Evolutionary conservation across 2,113 vertebrate genomes (phyloP), one percentile per base, ranked within the genome.

Genomic region (Chaetura pelagica): DNA sequence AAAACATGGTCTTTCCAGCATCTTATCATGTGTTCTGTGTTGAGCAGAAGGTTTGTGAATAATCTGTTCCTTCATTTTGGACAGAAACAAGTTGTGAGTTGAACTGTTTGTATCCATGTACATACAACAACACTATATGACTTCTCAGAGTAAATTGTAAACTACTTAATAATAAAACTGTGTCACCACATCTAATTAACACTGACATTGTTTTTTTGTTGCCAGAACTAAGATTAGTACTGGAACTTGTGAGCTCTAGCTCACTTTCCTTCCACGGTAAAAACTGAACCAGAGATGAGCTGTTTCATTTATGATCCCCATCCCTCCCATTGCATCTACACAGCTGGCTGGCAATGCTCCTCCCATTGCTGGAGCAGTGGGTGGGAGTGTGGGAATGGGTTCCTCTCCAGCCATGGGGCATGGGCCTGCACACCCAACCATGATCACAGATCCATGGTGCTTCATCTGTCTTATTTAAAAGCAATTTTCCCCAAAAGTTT

Each of bases 321-420:
- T 54, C 26, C 12, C 7, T 79, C 77, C n/a, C 16, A 4, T 9
- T 35, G 19, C 2, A 0, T 38, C 17, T 44, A 5, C 22, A 15
- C 34, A 76, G 30, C 21, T 29, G 1, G 3, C 15, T 67, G 48
- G 23, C 26, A 42, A 8, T 0, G 0, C 3, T 38, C 10, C 10
- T 62, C 1, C 0, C 0, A 0, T 30, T 46, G 30, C 4, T 32
- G 68, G 29, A 42, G 32, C 1, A 0, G 7, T 15, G 32, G 7
- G 0, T 63, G 22, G 19, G 24, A 3, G 1, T 3, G 4, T 54
- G 19, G 27, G 24, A 6, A 12, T 32, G 49, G 4, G 7, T 48
- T 85, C 15, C 4, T 42, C 12, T 74, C 61, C 72, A 22, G 3
- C 0, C 35, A 10, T 11, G n/a, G 38, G 26, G 5, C 24, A 4